A percentile compares a stretch with the other conserved stretches of the same genome.
phyloP scores from a whole-genome alignment of 2,797 vertebrate species.

The Enteromius treurensis region DNA sequence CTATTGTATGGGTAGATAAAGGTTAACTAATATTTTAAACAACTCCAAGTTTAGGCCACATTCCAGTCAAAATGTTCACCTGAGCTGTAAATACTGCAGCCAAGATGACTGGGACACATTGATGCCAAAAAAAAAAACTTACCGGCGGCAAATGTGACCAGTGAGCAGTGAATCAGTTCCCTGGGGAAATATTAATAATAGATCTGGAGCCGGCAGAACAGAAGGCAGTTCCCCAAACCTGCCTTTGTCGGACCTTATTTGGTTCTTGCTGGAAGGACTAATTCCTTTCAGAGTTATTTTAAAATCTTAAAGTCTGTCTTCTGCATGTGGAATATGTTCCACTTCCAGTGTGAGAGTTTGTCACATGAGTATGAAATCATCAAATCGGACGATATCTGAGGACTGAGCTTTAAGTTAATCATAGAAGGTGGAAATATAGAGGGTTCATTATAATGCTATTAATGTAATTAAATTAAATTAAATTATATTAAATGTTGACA shows the following conservation, averaged over 20 bases:
- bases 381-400: neutral
- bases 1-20: neutral
- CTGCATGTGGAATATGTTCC: slow-evolving; percentile 40
- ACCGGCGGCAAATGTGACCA: slow-evolving; percentile 25
- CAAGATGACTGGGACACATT: slow-evolving; percentile 31
- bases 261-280: slow-evolving; percentile 52
- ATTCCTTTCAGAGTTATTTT: slow-evolving; percentile 49
- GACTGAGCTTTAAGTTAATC: neutral
- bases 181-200: slow-evolving; percentile 55
- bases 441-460: neutral
- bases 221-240: slow-evolving; percentile 56
- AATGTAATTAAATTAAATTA: too few species aligned
- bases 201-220: slow-evolving; percentile 12
- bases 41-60: neutral
- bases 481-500: neutral
- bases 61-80: slow-evolving; percentile 4
- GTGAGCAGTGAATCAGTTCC: slow-evolving; percentile 52
- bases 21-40: neutral
- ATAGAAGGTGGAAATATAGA: neutral
- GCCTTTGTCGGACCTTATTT: slow-evolving; percentile 43
- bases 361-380: slow-evolving; percentile 26
- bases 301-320: slow-evolving; percentile 37
- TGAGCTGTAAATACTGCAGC: slow-evolving; percentile 17
- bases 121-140: slow-evolving; percentile 15
- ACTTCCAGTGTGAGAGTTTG: slow-evolving; percentile 1